A percentile compares a stretch with the other conserved stretches of the same genome.
These are phyloP conservation scores for Geotrypetes seraphini DNA, from an alignment of 2,797 vertebrate species.

Conservation along the genomic window DNA sequence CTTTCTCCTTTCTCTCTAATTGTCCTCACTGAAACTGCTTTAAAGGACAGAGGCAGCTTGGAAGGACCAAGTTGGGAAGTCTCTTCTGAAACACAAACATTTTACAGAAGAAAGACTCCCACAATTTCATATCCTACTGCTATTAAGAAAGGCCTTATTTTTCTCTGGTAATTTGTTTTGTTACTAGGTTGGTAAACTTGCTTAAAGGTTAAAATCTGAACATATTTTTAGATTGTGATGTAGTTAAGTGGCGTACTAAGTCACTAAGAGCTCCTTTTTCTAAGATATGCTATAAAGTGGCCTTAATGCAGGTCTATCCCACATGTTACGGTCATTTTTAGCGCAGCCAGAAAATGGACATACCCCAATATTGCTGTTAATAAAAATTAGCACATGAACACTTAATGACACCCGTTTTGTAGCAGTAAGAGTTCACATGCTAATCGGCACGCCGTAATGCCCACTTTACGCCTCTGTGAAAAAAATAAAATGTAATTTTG, in stretches of 20 bases:
- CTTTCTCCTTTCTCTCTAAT: no score
- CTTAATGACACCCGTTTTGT: no score
- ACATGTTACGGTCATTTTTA: no score
- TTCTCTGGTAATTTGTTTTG: slow-evolving; percentile 59
- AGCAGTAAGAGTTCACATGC: no score
- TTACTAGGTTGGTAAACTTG: slow-evolving; percentile 45
- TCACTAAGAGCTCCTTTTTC: neutral
- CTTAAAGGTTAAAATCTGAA: slow-evolving; percentile 31
- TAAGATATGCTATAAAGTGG: neutral
- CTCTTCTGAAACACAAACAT: slow-evolving; percentile 5
- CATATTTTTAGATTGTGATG: slow-evolving; percentile 26
- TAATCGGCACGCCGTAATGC: no score
- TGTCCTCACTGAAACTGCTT: slow-evolving; percentile 18
- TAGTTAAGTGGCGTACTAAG: slow-evolving; percentile 20
- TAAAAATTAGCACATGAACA: no score
- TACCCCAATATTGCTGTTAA: no score
- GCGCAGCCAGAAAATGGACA: no score
- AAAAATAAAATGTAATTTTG: no score
- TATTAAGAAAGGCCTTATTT: slow-evolving; percentile 63
- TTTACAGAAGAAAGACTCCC: slow-evolving; percentile 21
- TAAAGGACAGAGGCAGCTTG: slow-evolving; percentile 18
- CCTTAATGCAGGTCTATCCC: no score
- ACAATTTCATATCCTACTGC: slow-evolving; percentile 27
- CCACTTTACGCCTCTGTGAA: no score
- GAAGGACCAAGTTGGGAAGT: slow-evolving; percentile 51